These are phyloP conservation scores for Aphelinus atriplicis DNA, from an alignment of 1,140 invertebrate genomes.

Conservation along the genomic window DNA sequence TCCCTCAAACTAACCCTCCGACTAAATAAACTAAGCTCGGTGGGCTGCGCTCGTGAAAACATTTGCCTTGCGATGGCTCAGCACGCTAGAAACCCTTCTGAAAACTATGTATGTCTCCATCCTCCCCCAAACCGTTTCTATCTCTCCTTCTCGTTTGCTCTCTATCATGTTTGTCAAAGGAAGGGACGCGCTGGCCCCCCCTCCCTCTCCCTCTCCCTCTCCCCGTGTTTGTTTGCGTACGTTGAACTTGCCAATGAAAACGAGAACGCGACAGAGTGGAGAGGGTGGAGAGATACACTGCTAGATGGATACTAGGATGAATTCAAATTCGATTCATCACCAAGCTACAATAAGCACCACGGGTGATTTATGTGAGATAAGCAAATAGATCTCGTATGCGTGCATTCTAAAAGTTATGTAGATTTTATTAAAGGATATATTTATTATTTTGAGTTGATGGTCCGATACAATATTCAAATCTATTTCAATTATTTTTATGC, in stretches of 20 bases:
- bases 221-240: conserved; percentile 1
- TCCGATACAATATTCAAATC: too few species aligned
- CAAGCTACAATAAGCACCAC: too few species aligned
- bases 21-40: conserved; percentile 33
- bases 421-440: too few species aligned
- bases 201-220: conserved; percentile 13
- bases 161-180: not conserved
- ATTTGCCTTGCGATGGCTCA: conserved; percentile 25
- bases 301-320: not conserved
- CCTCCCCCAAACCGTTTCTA: not conserved
- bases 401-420: too few species aligned
- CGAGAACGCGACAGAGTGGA: not conserved
- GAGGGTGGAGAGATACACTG: not conserved
- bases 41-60: conserved; percentile 20
- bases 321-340: too few species aligned
- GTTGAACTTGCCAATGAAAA: conserved; percentile 12
- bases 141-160: not conserved
- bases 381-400: too few species aligned
- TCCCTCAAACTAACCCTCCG: conserved; percentile 26
- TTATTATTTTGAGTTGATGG: too few species aligned
- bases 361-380: too few species aligned
- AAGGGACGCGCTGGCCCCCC: not conserved
- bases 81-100: conserved; percentile 5
- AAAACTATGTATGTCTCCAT: not conserved
- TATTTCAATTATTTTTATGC: too few species aligned